Percentiles rank a stretch among this genome's conserved stretches.
phyloP scores from a whole-genome alignment of 92 coral and sea anemone species.

The Porites evermanni region DNA sequence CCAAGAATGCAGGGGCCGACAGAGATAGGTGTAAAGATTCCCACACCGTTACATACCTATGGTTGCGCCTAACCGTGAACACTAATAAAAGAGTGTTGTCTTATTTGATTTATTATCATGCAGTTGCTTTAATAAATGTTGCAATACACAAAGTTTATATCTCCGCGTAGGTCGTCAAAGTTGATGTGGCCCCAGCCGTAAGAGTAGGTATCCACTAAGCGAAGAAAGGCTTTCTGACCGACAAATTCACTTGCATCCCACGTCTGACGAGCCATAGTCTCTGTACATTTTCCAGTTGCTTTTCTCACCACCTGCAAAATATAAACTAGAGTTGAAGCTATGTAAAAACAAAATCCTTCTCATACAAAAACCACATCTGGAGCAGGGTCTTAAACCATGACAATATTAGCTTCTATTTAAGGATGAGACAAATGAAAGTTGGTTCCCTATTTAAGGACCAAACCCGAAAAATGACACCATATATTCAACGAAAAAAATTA shows the following conservation, averaged over 20 bases:
- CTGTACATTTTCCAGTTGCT: background rate
- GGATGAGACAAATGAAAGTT: too few relatives aligned
- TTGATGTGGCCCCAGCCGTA: conserved; percentile 3
- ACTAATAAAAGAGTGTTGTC: too few relatives aligned
- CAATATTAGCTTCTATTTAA: too few relatives aligned
- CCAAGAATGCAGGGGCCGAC: background rate
- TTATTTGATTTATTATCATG: too few relatives aligned
- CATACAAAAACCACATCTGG: too few relatives aligned
- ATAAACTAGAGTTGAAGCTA: background rate
- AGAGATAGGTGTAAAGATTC: conserved; percentile 3
- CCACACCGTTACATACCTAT: background rate
- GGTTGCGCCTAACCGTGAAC: background rate
- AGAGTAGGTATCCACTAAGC: background rate
- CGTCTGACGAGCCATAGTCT: background rate
- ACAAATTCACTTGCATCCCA: background rate
- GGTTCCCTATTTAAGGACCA: too few relatives aligned
- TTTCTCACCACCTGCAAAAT: background rate
- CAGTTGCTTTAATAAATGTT: too few relatives aligned
- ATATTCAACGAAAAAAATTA: too few relatives aligned
- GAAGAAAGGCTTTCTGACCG: background rate
- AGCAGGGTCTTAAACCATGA: too few relatives aligned
- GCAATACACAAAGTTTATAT: background rate
- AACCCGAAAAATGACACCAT: too few relatives aligned
- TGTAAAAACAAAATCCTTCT: conserved; percentile 3
- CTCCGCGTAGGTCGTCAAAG: background rate